Evolutionary conservation across 2,113 vertebrate genomes (phyloP).

Genomic region (Poecilia latipinna): DNA sequence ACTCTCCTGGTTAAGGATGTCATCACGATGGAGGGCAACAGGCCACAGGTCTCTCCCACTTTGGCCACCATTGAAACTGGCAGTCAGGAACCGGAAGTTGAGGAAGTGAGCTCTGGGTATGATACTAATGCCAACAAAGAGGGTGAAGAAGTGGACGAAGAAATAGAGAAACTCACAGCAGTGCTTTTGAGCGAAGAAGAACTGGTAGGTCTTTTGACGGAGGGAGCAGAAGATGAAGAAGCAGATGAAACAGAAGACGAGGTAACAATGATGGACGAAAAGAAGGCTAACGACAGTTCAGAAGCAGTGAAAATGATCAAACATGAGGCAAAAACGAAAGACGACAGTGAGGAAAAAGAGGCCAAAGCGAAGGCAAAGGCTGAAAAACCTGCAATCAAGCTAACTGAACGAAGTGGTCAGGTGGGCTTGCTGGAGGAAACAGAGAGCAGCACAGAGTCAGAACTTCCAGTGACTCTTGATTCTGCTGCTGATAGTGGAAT

Average conservation of each 20-base stretch:
- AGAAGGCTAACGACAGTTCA: constrained; percentile 7
- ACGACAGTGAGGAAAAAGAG: constrained; percentile 14
- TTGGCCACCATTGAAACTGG: constrained; percentile 61
- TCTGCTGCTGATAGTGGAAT: constrained; percentile 61
- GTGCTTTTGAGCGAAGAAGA: constrained; percentile 76
- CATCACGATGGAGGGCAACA: constrained; percentile 52
- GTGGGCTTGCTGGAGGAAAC: constrained; percentile 51
- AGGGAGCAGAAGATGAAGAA: constrained; percentile 63
- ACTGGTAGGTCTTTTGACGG: constrained; percentile 66
- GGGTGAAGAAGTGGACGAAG: constrained; percentile 26
- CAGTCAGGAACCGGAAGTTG: constrained; percentile 68
- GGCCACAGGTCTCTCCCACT: constrained; percentile 63
- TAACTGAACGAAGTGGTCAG: not conserved
- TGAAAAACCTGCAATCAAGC: constrained; percentile 6
- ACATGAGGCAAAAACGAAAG: constrained; percentile 8
- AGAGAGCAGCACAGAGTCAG: constrained; percentile 72
- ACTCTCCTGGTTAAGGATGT: constrained; percentile 47
- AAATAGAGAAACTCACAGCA: constrained; percentile 47
- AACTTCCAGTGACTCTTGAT: constrained; percentile 68
- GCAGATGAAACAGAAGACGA: constrained; percentile 26
- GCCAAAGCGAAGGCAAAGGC: not conserved
- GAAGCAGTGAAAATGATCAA: constrained; percentile 7
- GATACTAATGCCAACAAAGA: constrained; percentile 41
- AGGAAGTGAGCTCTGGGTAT: constrained; percentile 61
- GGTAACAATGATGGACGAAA: constrained; percentile 8